A percentile compares a stretch with the other conserved stretches of the same genome.
Evolutionary conservation across 2,888 invertebrate species (phyloP).

Genomic region (Choristoneura rosaceana): DNA sequence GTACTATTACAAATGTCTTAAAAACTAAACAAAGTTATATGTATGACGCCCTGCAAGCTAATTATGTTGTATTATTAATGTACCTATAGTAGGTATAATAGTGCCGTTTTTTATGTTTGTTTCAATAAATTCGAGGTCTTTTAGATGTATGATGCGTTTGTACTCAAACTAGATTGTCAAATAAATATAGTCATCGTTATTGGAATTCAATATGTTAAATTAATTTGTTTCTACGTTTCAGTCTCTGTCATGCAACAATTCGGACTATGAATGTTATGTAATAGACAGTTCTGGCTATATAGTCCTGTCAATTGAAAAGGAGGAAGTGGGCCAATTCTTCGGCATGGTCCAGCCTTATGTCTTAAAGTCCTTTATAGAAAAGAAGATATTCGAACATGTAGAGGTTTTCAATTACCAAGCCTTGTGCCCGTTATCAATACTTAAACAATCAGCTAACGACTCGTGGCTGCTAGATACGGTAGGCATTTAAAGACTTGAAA

Average conservation of each 20-base stretch:
- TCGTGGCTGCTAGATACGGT: constrained; percentile 70
- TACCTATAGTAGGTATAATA: too few species aligned
- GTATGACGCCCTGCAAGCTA: too few species aligned
- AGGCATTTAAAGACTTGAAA: constrained; percentile 27
- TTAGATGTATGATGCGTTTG: too few species aligned
- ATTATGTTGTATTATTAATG: too few species aligned
- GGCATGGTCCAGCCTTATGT: constrained; percentile 92
- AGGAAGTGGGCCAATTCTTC: constrained; percentile 93
- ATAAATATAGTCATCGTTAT: too few species aligned
- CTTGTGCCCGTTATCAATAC: constrained; percentile 83
- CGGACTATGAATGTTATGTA: constrained; percentile 92
- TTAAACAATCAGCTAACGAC: constrained; percentile 52
- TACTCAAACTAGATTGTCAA: too few species aligned
- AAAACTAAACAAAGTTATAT: too few species aligned
- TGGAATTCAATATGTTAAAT: too few species aligned
- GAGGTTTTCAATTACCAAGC: constrained; percentile 95
- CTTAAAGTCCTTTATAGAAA: constrained; percentile 90
- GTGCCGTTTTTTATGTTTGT: too few species aligned
- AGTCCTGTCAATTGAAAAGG: constrained; percentile 88
- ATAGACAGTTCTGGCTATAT: constrained; percentile 96
- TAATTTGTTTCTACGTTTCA: constrained; percentile 48
- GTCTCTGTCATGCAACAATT: constrained; percentile 79
- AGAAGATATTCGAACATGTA: constrained; percentile 90
- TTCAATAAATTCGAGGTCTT: too few species aligned
- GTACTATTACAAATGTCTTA: too few species aligned